Evolutionary conservation across 1,140 invertebrate species (phyloP), one percentile per base, ranked within the genome.

Genomic region (Ylistrum balloti): DNA sequence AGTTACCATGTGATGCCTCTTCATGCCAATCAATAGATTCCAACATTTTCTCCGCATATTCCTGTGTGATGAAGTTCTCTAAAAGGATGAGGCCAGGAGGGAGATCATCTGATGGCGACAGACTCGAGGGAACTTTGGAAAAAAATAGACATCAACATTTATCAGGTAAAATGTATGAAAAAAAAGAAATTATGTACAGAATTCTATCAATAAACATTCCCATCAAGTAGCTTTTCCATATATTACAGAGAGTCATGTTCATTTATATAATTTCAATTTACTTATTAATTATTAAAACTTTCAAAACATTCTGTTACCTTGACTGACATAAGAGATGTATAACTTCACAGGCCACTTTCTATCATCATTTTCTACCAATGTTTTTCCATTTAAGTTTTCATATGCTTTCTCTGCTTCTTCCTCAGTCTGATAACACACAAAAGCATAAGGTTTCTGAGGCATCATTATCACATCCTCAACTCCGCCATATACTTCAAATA

Each of bases 1-100:
- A 28, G n/a, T 74, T 74, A 74, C 56, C 56, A 0, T 3, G 22
- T 74, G 56, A 74, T 28, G 9, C n/a, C 0, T 74, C 33, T 35
- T 96, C 93, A 20, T 96, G 95, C 97, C 97, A 98, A 92, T 97
- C 95, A 93, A 98, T 96, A 33, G 97, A 96, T 35, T 97, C 93
- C 22, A 98, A 91, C 0, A 99, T 96, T n/a, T 91, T 45, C 7
- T 95, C 56, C 95, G 99, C 98, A 96, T 99, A 98, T 86, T 97
- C 97, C 91, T 96, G 95, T 86, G 97, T 97, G 35, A 99, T 96
- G 96, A 98, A 98, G 95, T 99, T 96, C 88, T 97, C 95, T 45
- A 98, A 90, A 89, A 99, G 87, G 41, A 96, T 94, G n/a, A 99
- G 96, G 13, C 98, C 98, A 89, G 97, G 95, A n/a, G 98, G 98